These are phyloP conservation scores for Folsomia candida DNA, from an alignment of 2,888 invertebrate genomes.

Conservation along the genomic window DNA sequence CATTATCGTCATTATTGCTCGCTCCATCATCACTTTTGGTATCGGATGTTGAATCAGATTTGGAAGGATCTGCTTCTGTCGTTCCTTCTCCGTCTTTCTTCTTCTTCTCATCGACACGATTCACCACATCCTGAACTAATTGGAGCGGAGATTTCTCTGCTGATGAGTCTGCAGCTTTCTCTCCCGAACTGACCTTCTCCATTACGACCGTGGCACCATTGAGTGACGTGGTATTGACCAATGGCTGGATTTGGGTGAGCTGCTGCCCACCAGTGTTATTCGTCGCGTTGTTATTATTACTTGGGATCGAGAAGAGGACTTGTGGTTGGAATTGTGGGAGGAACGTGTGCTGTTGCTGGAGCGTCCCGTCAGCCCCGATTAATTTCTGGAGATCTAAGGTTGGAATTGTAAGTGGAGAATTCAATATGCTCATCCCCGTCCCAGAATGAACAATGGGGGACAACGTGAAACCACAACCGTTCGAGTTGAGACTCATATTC, in stretches of 20 bases:
- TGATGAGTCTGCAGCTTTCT: neutral
- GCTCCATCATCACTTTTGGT: constrained; percentile 1
- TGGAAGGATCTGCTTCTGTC: no score
- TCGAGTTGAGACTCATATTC: constrained; percentile 39
- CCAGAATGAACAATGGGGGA: constrained; percentile 30
- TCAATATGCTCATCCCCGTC: constrained; percentile 8
- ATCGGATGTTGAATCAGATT: neutral
- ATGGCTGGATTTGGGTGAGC: neutral
- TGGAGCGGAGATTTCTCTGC: constrained; percentile 47
- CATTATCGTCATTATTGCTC: constrained; percentile 20
- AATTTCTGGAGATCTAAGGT: constrained; percentile 22
- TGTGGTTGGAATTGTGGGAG: constrained; percentile 28
- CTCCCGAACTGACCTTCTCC: neutral
- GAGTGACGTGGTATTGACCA: neutral
- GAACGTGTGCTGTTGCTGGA: constrained; percentile 10
- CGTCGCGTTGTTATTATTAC: no score
- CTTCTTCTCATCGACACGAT: constrained; percentile 44
- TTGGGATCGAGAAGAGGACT: neutral
- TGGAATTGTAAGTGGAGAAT: constrained; percentile 26
- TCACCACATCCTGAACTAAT: constrained; percentile 47
- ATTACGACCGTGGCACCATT: neutral
- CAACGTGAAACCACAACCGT: constrained; percentile 43
- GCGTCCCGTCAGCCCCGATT: neutral
- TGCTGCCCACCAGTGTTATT: no score
- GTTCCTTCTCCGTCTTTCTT: constrained; percentile 12